Evolutionary conservation across 2,797 vertebrate species (phyloP).

Genomic region (Thripadectes ignobilis): DNA sequence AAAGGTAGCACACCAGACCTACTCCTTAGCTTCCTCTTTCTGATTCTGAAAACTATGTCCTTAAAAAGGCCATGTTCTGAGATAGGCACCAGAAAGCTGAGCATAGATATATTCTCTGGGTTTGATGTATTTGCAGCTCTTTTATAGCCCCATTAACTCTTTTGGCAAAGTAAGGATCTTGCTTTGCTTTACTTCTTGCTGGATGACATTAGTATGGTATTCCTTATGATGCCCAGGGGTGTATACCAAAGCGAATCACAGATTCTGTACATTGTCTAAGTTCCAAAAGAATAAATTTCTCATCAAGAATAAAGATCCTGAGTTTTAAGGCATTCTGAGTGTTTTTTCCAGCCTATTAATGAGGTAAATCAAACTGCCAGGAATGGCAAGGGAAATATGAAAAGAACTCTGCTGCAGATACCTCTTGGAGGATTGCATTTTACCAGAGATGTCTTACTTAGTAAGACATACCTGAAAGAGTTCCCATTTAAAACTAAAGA

Average conservation of each 20-base stretch:
- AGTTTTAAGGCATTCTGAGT: background rate
- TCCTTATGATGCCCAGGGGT: background rate
- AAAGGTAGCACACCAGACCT: background rate
- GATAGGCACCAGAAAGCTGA: background rate
- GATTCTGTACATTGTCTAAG: background rate
- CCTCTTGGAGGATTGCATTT: background rate
- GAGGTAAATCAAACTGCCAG: background rate
- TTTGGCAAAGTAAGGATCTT: background rate
- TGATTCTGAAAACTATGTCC: background rate
- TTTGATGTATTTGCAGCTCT: background rate
- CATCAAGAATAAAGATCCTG: background rate
- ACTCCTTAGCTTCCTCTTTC: background rate
- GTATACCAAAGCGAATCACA: background rate
- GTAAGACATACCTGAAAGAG: background rate
- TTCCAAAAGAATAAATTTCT: background rate
- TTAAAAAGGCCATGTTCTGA: background rate
- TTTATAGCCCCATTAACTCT: background rate
- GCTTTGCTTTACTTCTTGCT: background rate
- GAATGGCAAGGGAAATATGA: background rate
- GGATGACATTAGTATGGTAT: background rate
- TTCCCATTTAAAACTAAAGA: background rate
- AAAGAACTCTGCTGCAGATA: background rate
- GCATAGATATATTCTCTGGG: background rate
- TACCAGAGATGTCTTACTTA: background rate
- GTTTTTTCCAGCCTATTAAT: background rate